Percentiles rank a stretch among this genome's conserved stretches.
These are phyloP conservation scores for Lepidostoma basale DNA, from an alignment of 1,140 invertebrate genomes.

Conservation along the genomic window DNA sequence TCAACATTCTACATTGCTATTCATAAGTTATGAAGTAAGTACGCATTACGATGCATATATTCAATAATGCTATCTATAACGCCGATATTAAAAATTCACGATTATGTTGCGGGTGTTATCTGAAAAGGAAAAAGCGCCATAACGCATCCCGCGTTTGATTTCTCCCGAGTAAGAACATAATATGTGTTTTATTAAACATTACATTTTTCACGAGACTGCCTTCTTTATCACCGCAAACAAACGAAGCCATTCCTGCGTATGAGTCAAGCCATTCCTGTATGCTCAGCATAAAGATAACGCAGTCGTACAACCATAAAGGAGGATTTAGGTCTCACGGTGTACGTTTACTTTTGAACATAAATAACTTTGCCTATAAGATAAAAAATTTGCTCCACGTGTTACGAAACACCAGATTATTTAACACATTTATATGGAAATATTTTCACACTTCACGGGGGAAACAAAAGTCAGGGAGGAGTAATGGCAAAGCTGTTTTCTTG, in stretches of 20 bases:
- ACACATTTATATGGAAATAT: slow-evolving; percentile 25
- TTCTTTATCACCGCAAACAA: slow-evolving; percentile 5
- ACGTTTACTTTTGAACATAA: slow-evolving; percentile 20
- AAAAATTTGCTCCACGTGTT: slow-evolving; percentile 27
- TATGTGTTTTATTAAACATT: slow-evolving; percentile 1
- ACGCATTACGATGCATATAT: no score
- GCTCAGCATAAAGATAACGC: slow-evolving; percentile 30
- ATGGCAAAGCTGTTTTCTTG: slow-evolving; percentile 1
- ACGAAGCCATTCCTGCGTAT: neutral
- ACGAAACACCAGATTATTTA: slow-evolving; percentile 24
- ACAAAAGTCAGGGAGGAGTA: neutral
- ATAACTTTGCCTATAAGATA: slow-evolving; percentile 24
- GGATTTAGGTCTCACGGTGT: slow-evolving; percentile 23
- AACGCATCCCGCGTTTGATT: neutral
- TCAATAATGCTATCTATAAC: no score
- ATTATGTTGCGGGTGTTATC: no score
- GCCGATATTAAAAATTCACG: no score
- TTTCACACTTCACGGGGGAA: slow-evolving; percentile 10
- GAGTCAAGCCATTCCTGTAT: slow-evolving; percentile 12
- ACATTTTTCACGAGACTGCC: slow-evolving; percentile 1
- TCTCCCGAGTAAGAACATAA: neutral
- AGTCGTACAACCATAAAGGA: slow-evolving; percentile 28
- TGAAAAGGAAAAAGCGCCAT: no score
- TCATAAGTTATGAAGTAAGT: no score
- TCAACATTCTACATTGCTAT: no score